These are phyloP conservation scores for Cichladusa arquata DNA, from an alignment of 2,113 vertebrate species.

Conservation along the genomic window DNA sequence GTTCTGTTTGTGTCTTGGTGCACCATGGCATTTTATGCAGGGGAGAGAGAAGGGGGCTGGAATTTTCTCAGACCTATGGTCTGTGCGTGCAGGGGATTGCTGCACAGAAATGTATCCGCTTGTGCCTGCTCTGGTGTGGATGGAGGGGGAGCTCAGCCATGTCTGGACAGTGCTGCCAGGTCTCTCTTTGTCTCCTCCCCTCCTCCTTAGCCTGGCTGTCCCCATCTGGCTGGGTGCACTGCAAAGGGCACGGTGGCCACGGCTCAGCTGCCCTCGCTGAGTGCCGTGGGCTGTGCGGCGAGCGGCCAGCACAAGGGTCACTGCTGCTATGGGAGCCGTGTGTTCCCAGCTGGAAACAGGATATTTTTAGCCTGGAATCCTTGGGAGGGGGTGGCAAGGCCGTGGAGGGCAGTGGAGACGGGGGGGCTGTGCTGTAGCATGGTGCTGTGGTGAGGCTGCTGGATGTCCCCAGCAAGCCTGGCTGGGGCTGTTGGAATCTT, in stretches of 20 bases:
- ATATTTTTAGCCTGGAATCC: conserved; percentile 16
- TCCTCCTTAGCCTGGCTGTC: background rate
- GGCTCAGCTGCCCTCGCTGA: background rate
- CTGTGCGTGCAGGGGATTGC: rapidly evolving
- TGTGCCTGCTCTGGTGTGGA: background rate
- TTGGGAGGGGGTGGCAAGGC: background rate
- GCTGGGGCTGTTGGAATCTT: background rate
- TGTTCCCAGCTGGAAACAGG: background rate
- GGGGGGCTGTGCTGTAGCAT: rapidly evolving
- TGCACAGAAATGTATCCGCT: background rate
- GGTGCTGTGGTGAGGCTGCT: background rate
- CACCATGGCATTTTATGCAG: background rate
- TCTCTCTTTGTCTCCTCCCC: background rate
- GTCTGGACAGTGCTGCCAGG: background rate
- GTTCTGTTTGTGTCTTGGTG: background rate
- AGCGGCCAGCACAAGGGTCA: background rate
- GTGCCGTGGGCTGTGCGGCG: background rate
- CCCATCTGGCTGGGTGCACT: background rate
- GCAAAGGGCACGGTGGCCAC: conserved; percentile 20
- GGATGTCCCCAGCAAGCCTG: background rate
- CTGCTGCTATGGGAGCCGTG: background rate
- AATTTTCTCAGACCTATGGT: background rate
- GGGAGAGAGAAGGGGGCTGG: background rate
- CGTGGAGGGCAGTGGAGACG: background rate
- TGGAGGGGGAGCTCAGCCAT: rapidly evolving